Conservation (phyloP, 2,888 invertebrate species). For the Plagodis pulveraria region DNA sequence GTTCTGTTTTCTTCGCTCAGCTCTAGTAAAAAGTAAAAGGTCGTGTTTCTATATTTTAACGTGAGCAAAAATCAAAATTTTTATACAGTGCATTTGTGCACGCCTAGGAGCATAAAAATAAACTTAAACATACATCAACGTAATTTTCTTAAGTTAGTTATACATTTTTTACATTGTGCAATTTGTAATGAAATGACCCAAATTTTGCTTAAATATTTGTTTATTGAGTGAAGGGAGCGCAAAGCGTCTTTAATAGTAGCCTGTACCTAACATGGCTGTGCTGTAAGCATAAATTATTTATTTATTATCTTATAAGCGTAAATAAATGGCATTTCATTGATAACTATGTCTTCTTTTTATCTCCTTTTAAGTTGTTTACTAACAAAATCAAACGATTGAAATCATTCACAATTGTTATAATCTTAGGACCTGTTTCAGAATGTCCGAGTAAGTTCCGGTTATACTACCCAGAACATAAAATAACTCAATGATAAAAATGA, state of each 20-base stretch:
- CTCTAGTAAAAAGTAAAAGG: no score
- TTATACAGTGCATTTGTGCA: neutral
- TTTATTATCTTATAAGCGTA: conserved; percentile 47
- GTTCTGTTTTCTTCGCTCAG: no score
- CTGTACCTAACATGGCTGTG: conserved; percentile 50
- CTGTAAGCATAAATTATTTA: conserved; percentile 59
- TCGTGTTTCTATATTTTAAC: no score
- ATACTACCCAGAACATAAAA: no score
- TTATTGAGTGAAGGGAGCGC: conserved; percentile 9
- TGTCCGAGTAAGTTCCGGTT: no score
- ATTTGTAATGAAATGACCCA: neutral
- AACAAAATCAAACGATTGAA: no score
- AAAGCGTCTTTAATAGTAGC: conserved; percentile 13
- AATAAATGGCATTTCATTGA: conserved; percentile 40
- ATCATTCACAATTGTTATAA: no score
- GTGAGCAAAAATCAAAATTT: no score
- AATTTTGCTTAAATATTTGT: neutral
- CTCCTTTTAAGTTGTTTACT: neutral
- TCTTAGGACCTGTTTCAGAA: no score
- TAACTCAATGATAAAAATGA: no score
- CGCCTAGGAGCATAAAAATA: neutral
- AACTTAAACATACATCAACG: neutral
- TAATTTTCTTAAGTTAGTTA: neutral
- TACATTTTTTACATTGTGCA: conserved; percentile 12
- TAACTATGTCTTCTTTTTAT: conserved; percentile 18